phyloP scores from a whole-genome alignment of 2,113 vertebrate species.

The Oxygymnocypris stewartii region DNA sequence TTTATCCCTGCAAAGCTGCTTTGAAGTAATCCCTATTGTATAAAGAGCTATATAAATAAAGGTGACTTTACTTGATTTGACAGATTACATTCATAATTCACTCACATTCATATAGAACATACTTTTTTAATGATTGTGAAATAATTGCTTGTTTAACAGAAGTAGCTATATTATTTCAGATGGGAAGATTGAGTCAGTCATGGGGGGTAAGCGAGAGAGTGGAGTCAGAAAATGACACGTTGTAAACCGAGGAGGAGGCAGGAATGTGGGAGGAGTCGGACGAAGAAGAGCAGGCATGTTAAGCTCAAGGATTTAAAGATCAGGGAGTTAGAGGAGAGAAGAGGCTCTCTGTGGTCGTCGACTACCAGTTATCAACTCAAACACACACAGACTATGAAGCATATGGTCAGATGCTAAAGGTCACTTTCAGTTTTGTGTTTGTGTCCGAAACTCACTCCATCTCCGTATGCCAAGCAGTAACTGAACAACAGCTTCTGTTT shows the following conservation, averaged over 20 bases:
- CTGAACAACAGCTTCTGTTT: slow-evolving; percentile 9
- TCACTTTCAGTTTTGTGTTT: slow-evolving; percentile 2
- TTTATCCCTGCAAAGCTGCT: too few species aligned
- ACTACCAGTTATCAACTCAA: neutral
- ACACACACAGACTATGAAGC: neutral
- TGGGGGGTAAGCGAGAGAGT: neutral
- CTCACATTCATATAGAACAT: too few species aligned
- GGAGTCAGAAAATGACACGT: neutral
- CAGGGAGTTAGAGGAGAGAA: neutral
- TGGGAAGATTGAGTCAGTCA: neutral
- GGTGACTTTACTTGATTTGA: too few species aligned
- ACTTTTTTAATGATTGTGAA: too few species aligned
- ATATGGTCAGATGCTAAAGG: slow-evolving; percentile 5
- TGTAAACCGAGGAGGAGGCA: neutral
- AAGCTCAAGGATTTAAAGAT: neutral
- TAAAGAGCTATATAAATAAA: too few species aligned
- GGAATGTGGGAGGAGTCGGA: neutral
- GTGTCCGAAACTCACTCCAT: neutral
- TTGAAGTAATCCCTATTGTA: too few species aligned
- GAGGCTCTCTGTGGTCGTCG: neutral
- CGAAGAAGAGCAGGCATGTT: neutral
- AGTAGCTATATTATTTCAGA: neutral
- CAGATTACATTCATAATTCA: too few species aligned
- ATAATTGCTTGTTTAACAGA: too few species aligned
- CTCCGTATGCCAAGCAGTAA: neutral